Percentiles rank a stretch among this genome's conserved stretches.
Conservation (phyloP, 2,113 vertebrate genomes). For the Bubalus kerabau region DNA sequence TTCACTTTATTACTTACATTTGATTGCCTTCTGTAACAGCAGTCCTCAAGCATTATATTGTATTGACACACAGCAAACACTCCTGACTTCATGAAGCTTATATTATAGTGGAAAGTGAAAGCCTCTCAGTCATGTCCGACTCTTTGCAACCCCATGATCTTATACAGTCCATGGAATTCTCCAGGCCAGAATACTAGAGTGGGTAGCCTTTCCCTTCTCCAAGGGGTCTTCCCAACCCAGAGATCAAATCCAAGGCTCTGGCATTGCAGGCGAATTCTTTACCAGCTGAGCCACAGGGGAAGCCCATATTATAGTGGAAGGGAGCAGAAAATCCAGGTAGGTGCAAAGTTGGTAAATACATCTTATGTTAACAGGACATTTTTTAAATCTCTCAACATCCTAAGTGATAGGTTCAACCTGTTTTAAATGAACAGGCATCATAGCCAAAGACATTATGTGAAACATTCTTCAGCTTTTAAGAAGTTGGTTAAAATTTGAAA, state of each 20-base stretch:
- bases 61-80: not conserved
- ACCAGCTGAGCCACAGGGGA: not conserved
- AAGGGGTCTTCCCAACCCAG: not conserved
- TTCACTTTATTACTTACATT: not conserved
- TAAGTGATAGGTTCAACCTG: not conserved
- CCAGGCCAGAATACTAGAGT: not conserved
- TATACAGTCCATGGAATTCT: not conserved
- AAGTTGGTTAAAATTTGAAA: not conserved
- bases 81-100: not conserved
- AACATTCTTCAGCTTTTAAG: not conserved
- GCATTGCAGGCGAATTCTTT: not conserved
- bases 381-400: not conserved
- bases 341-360: not conserved
- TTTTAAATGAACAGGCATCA: not conserved
- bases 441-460: not conserved
- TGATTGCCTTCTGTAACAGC: not conserved
- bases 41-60: not conserved
- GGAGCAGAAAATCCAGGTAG: not conserved
- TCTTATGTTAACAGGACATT: not conserved
- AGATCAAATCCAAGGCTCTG: rapidly evolving
- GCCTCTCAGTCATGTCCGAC: not conserved
- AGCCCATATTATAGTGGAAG: not conserved
- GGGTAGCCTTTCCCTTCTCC: not conserved
- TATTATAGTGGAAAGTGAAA: not conserved
- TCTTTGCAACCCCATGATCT: not conserved